Percentiles rank a stretch among this genome's conserved stretches.
Conservation (phyloP, 2,113 vertebrate species). For the Hypomesus transpacificus region DNA sequence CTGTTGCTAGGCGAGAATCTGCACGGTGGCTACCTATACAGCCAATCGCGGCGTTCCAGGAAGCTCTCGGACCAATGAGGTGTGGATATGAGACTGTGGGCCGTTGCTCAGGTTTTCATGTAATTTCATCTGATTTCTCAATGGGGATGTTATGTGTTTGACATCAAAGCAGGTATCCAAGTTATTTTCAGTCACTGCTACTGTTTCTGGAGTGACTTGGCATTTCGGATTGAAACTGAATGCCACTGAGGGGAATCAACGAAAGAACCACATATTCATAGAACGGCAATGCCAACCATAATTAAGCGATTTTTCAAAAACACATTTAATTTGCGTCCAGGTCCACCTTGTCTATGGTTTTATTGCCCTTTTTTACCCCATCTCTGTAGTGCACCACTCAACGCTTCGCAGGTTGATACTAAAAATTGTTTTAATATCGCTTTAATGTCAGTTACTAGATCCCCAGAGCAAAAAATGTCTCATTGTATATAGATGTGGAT, state of each 20-base stretch:
- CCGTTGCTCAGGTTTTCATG: not conserved
- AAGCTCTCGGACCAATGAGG: constrained; percentile 7
- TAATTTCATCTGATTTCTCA: constrained; percentile 8
- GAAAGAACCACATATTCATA: too few relatives aligned
- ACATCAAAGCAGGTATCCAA: constrained; percentile 3
- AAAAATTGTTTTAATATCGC: constrained; percentile 11
- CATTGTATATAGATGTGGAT: too few relatives aligned
- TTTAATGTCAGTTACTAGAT: too few relatives aligned
- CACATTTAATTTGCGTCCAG: not conserved
- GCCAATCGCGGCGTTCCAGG: constrained; percentile 1
- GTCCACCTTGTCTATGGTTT: too few relatives aligned
- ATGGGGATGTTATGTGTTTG: constrained; percentile 9
- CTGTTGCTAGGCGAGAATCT: constrained; percentile 14
- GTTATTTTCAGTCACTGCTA: not conserved
- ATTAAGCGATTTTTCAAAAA: too few relatives aligned
- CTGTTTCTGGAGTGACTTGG: not conserved
- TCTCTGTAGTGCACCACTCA: too few relatives aligned
- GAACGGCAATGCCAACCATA: too few relatives aligned
- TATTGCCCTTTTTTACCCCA: too few relatives aligned
- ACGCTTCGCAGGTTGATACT: not conserved
- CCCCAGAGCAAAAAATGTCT: too few relatives aligned
- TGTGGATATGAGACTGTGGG: not conserved
- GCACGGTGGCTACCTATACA: constrained; percentile 5
- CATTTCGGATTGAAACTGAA: not conserved
- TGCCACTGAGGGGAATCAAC: not conserved